Base-by-base conservation (phyloP, 2,113 vertebrate genomes). In the Rhegmatorhina hoffmannsi region DNA sequence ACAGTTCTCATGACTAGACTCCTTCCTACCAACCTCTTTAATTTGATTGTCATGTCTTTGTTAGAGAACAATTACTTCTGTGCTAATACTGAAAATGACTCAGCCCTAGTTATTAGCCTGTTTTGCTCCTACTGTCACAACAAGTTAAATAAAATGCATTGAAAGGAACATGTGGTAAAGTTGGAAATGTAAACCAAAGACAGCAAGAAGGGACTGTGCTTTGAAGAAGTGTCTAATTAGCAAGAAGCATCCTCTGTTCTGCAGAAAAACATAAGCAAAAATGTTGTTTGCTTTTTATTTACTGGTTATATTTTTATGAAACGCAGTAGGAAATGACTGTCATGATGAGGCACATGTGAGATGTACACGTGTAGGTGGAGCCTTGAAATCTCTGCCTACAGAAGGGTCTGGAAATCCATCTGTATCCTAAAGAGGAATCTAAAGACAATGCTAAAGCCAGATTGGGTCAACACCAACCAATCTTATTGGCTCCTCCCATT, bases 121-220 rank as follows among this genome's bases (percentile, higher is more conserved):
- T 75, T 75, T 92, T 89, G 17, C 60, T 89, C 21, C 58, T 93
- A 44, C 53, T 96, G 88, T 95, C 92, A 96, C 60, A 94, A 84
- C 29, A 84, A 83, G 38, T 92, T 59, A 86, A 95, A 86, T 88
- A 64, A 94, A 89, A 94, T 58, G 40, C 24, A 11, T 52, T 60
- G 47, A 19, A 47, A 74, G 72, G 43, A 70, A 11, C 0, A 0
- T 50, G 52, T 29, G 72, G 43, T 91, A 5, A 90, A 88, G 53
- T 43, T 43, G 36, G 55, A 89, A 95, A 43, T 34, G 20, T 67
- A 82, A 90, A 81, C 31, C 72, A 81, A 83, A 72, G 80, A 47
- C 69, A 56, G 64, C 4, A 6, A 47, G 52, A 75, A 74, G 56
- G 44, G 21, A 28, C 47, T 90, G 1, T 5, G 28, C 56, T 91